Conservation (phyloP, 1,140 invertebrate species). For the Drosophila auraria region DNA sequence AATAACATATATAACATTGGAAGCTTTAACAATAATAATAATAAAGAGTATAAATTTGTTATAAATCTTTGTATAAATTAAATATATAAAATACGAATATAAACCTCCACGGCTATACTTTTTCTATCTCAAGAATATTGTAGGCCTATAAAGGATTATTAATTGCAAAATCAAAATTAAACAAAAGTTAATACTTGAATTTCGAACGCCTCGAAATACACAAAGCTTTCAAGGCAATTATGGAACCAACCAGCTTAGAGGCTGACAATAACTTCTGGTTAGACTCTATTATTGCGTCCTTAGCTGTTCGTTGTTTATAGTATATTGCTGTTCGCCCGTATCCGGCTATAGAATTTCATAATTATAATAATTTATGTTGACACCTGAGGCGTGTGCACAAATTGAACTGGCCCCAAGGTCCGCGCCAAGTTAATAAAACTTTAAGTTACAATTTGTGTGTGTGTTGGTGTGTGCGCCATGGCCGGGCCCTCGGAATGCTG, state of each 20-base stretch:
- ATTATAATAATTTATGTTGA: slow-evolving; percentile 81
- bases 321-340: slow-evolving; percentile 6
- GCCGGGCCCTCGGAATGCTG: background rate
- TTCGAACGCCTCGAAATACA: background rate
- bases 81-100: background rate
- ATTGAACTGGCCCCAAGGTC: slow-evolving; percentile 50
- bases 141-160: background rate
- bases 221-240: background rate
- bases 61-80: background rate
- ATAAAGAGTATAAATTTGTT: no score
- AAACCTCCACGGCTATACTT: no score
- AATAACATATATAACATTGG: background rate
- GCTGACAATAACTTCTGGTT: slow-evolving; percentile 1
- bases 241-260: background rate
- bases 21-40: background rate
- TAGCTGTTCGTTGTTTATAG: slow-evolving; percentile 13
- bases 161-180: no score
- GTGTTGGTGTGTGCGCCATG: background rate
- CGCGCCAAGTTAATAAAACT: slow-evolving; percentile 61
- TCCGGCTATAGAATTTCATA: slow-evolving; percentile 70
- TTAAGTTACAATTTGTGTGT: slow-evolving; percentile 57
- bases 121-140: background rate
- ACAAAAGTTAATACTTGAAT: background rate
- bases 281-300: slow-evolving; percentile 17
- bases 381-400: slow-evolving; percentile 75